These are phyloP conservation scores for Solenopsis fugax DNA, from an alignment of 1,140 invertebrate genomes.

Conservation along the genomic window DNA sequence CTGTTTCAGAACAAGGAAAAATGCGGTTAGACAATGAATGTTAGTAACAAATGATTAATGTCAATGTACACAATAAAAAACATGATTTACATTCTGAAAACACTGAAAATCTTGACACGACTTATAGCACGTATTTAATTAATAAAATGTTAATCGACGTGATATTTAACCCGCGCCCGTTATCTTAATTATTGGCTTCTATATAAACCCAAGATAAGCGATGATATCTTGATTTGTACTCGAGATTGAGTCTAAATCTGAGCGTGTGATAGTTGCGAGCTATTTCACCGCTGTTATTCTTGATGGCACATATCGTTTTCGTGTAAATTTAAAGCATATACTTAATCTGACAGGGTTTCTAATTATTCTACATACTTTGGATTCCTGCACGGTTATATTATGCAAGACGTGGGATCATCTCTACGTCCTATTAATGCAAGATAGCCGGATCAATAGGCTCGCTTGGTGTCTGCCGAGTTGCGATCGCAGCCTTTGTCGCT, in stretches of 20 bases:
- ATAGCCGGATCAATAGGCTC: slow-evolving; percentile 50
- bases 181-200: slow-evolving; percentile 60
- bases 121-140: slow-evolving; percentile 35
- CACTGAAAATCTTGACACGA: neutral
- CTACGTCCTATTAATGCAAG: slow-evolving; percentile 38
- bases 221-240: slow-evolving; percentile 57
- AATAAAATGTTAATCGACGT: slow-evolving; percentile 37
- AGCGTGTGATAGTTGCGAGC: neutral
- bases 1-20: too few relatives aligned
- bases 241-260: slow-evolving; percentile 40
- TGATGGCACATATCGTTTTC: neutral
- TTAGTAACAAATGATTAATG: neutral
- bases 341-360: slow-evolving; percentile 2
- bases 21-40: neutral
- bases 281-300: slow-evolving; percentile 25
- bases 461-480: slow-evolving; percentile 11
- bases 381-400: neutral
- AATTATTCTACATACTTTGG: slow-evolving; percentile 11
- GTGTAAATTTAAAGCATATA: neutral
- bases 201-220: slow-evolving; percentile 48
- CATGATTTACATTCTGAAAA: slow-evolving; percentile 10
- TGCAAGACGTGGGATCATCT: slow-evolving; percentile 45
- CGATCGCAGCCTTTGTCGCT: slow-evolving; percentile 35
- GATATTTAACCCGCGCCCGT: neutral
- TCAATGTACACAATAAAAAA: neutral